These are phyloP conservation scores for Nipponacmea schrenckii DNA, from an alignment of 2,888 invertebrate species.

Conservation along the genomic window DNA sequence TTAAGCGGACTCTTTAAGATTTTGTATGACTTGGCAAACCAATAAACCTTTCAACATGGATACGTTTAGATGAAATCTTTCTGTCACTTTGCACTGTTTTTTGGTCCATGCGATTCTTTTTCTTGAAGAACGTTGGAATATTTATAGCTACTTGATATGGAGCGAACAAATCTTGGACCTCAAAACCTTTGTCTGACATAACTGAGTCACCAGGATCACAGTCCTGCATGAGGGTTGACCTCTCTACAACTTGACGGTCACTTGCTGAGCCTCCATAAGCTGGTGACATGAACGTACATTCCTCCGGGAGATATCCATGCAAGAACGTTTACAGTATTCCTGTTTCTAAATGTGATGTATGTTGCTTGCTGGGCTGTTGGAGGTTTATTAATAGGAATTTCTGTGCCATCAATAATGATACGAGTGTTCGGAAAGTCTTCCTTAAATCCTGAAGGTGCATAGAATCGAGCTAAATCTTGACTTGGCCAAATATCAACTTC, in stretches of 20 bases:
- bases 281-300: conserved; percentile 16
- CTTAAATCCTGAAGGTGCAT: conserved; percentile 36
- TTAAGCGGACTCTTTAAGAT: conserved; percentile 10
- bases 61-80: conserved; percentile 34
- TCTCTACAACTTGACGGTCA: conserved; percentile 35
- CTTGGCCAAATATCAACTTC: conserved; percentile 36
- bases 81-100: conserved; percentile 27
- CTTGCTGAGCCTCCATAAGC: conserved; percentile 35
- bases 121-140: conserved; percentile 38
- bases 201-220: conserved; percentile 34
- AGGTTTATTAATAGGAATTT: conserved; percentile 37
- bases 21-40: conserved; percentile 27
- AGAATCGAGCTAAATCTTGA: conserved; percentile 32
- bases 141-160: conserved; percentile 33
- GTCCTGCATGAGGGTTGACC: conserved; percentile 17
- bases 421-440: conserved; percentile 35
- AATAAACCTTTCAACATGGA: conserved; percentile 39
- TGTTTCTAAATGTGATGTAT: conserved; percentile 17
- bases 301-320: conserved; percentile 27
- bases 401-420: conserved; percentile 42
- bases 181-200: conserved; percentile 34
- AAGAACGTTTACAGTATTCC: conserved; percentile 24
- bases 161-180: no score
- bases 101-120: conserved; percentile 31
- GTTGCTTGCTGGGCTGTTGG: background rate